Conservation (phyloP, 1,140 invertebrate species). For the Trialeurodes vaporariorum region DNA sequence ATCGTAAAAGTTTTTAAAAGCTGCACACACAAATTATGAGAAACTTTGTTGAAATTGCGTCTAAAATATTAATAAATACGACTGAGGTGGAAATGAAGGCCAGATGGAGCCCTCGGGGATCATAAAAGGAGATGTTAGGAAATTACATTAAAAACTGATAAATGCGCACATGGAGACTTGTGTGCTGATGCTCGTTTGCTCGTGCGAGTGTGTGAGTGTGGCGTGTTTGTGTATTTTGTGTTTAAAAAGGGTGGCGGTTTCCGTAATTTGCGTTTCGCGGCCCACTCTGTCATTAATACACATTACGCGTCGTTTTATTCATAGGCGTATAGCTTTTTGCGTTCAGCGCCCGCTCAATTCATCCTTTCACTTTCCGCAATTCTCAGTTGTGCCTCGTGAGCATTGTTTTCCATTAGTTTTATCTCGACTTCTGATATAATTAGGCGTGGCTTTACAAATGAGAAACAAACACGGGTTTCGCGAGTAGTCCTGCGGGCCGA, state of each 20-base stretch:
- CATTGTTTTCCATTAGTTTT: no score
- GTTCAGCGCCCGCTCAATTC: no score
- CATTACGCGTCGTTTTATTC: neutral
- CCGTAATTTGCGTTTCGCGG: neutral
- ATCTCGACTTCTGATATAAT: no score
- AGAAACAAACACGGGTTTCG: no score
- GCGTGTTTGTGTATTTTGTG: no score
- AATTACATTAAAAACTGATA: conserved; percentile 1
- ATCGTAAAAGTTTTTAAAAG: neutral
- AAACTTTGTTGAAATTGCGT: neutral
- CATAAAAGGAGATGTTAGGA: neutral
- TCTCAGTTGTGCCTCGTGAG: no score
- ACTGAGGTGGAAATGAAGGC: neutral
- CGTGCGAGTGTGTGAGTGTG: no score
- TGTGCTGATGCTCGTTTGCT: no score
- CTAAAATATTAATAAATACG: conserved; percentile 1
- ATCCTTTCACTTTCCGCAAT: no score
- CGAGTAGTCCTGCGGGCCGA: no score
- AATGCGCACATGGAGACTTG: neutral
- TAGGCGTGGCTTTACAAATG: no score
- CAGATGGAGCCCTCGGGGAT: neutral
- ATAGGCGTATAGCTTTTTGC: neutral
- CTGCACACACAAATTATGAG: neutral
- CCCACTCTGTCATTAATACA: neutral
- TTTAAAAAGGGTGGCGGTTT: neutral